Base-by-base conservation (phyloP, 2,113 vertebrate genomes). In the Paracanthobrama guichenoti region DNA sequence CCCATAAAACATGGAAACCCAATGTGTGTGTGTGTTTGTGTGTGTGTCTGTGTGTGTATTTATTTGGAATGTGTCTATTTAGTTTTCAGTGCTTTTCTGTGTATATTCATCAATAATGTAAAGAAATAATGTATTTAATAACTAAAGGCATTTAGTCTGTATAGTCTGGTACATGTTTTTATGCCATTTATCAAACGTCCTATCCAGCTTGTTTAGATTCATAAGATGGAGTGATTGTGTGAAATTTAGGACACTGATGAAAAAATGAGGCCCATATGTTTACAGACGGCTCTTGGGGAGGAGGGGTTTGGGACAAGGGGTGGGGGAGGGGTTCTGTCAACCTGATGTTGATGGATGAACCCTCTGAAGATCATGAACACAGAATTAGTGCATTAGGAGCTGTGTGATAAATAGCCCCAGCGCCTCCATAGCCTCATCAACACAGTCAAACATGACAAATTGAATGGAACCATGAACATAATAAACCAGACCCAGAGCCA, bases 341-440 rank as follows among this genome's bases (percentile, higher is more conserved):
- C 93, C 90, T 96, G 92, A 96, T 95, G 95, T 81, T 98, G 97
- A 98, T 97, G 91, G 95, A 99, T 97, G 96, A 94, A 85, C 60
- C 94, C 93, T 92, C 83, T 86, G 89, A 86, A 92, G 94, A 95
- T 96, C 95, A 96, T 93, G 92, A 97, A 96, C 94, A 94, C 91
- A 92, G 95, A 94, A 95, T 95, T 94, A 94, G 91, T 90, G 93
- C 91, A 93, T 92, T 91, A 94, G 92, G 91, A 92, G 95, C 95
- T 93, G 94, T 92, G 94, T 93, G 91, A 95, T 96, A 95, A 96
- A 96, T 91, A 94, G 93, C 92, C 76, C 88, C 71, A 90, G 57
- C 88, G 86, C 87, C 92, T 80, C 90, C 83, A 93, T 80, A 79
- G 73, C 64, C 77, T 59, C 77, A 80, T 66, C 39, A 74, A 57